Evolutionary conservation across 2,113 vertebrate species (phyloP).

Genomic region (Corythornis madagascariensis): DNA sequence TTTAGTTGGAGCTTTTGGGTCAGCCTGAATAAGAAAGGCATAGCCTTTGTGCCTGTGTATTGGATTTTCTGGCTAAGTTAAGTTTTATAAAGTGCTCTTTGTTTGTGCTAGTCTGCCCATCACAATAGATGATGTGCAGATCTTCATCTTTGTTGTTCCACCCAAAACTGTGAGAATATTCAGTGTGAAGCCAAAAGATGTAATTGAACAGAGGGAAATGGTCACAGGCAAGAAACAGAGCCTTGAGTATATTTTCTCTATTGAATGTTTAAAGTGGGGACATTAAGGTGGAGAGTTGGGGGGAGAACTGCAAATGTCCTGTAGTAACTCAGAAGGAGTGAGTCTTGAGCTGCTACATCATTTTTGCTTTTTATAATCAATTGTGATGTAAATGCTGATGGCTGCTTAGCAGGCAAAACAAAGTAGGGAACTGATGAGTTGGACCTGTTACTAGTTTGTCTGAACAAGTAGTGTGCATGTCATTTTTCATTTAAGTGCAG

Average conservation of each 20-base stretch:
- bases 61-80: background rate
- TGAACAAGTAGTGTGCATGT: slow-evolving; percentile 70
- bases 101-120: background rate
- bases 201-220: background rate
- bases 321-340: slow-evolving; percentile 28
- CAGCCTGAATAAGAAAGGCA: background rate
- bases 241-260: background rate
- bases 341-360: slow-evolving; percentile 24
- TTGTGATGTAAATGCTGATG: slow-evolving; percentile 73
- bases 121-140: background rate
- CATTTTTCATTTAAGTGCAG: slow-evolving; percentile 58
- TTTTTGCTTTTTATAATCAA: slow-evolving; percentile 63
- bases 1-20: background rate
- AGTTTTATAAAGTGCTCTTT: background rate
- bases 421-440: slow-evolving; percentile 73
- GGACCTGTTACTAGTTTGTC: slow-evolving; percentile 58
- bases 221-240: background rate
- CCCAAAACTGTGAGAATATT: background rate
- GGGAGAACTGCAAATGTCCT: background rate
- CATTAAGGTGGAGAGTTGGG: background rate
- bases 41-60: background rate
- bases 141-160: background rate
- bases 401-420: slow-evolving; percentile 69
- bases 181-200: background rate
- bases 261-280: background rate